Conservation (phyloP, 2,113 vertebrate species). For the Paraplagusia blochii region DNA sequence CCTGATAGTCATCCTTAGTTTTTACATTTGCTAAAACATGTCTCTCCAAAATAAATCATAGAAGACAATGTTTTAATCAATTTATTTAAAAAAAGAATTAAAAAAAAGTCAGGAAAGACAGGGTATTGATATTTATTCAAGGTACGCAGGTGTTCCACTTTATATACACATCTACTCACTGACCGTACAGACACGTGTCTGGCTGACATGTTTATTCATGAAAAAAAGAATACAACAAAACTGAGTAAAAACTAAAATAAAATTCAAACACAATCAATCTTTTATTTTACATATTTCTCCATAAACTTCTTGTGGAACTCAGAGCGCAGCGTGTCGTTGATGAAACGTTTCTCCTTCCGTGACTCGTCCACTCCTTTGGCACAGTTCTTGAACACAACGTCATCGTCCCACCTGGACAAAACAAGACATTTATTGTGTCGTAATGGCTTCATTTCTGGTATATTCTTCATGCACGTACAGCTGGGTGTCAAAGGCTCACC, state of each 20-base stretch:
- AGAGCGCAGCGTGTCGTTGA: constrained; percentile 94
- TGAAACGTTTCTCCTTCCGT: constrained; percentile 94
- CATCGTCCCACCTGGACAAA: constrained; percentile 92
- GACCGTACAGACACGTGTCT: constrained; percentile 22
- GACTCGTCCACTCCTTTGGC: constrained; percentile 95
- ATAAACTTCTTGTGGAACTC: constrained; percentile 91
- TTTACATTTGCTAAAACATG: too few relatives aligned
- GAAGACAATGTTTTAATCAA: constrained; percentile 1
- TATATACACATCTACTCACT: constrained; percentile 38
- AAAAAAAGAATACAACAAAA: not conserved
- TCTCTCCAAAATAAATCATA: too few relatives aligned
- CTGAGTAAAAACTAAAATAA: constrained; percentile 2
- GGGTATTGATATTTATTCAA: constrained; percentile 32
- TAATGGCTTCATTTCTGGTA: not conserved
- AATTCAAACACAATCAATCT: constrained; percentile 16
- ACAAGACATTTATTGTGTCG: not conserved
- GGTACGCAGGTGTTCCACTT: constrained; percentile 10
- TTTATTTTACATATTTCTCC: constrained; percentile 99
- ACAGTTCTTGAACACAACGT: constrained; percentile 99
- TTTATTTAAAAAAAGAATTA: constrained; percentile 39
- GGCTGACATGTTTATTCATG: not conserved
- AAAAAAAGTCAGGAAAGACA: constrained; percentile 7
- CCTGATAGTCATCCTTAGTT: too few relatives aligned
- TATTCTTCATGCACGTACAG: not conserved
- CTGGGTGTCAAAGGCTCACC: constrained; percentile 69